Percentiles rank a stretch among this genome's conserved stretches.
These are phyloP conservation scores for Misgurnus anguillicaudatus DNA, from an alignment of 2,113 vertebrate genomes.

Conservation along the genomic window DNA sequence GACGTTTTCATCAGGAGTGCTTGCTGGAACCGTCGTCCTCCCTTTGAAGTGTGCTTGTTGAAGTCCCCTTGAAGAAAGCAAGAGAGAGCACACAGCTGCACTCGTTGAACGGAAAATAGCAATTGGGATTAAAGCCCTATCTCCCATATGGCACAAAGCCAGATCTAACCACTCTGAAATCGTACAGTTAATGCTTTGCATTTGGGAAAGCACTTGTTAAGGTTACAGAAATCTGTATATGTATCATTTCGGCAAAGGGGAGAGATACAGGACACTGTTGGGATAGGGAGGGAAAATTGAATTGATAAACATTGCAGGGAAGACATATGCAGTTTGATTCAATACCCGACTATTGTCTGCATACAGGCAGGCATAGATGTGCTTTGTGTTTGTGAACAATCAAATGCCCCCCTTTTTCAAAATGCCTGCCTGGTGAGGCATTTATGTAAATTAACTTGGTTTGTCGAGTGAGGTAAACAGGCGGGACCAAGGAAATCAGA, in stretches of 20 bases:
- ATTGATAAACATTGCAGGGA: too few species aligned
- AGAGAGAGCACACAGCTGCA: conserved; percentile 71
- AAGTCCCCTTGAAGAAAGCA: conserved; percentile 67
- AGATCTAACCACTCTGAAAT: conserved; percentile 50
- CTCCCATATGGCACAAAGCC: conserved; percentile 58
- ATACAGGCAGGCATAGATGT: too few species aligned
- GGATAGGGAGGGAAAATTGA: neutral
- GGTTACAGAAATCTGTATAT: conserved; percentile 1
- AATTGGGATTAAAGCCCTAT: conserved; percentile 56
- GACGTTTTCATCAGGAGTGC: conserved; percentile 60
- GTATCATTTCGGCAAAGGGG: neutral
- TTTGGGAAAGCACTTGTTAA: conserved; percentile 7
- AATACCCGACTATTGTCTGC: too few species aligned
- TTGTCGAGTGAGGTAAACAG: neutral
- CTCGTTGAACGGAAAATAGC: conserved; percentile 54
- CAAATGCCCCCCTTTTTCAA: too few species aligned
- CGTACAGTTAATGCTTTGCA: conserved; percentile 55
- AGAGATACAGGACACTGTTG: neutral
- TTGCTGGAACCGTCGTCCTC: conserved; percentile 49
- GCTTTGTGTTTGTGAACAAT: too few species aligned
- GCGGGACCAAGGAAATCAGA: neutral
- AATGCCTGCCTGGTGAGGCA: neutral
- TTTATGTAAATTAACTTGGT: neutral
- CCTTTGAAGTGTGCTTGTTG: conserved; percentile 61
- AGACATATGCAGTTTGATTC: too few species aligned